These are phyloP conservation scores for Odocoileus hemionus DNA, from an alignment of 2,113 vertebrate species.

Conservation along the genomic window DNA sequence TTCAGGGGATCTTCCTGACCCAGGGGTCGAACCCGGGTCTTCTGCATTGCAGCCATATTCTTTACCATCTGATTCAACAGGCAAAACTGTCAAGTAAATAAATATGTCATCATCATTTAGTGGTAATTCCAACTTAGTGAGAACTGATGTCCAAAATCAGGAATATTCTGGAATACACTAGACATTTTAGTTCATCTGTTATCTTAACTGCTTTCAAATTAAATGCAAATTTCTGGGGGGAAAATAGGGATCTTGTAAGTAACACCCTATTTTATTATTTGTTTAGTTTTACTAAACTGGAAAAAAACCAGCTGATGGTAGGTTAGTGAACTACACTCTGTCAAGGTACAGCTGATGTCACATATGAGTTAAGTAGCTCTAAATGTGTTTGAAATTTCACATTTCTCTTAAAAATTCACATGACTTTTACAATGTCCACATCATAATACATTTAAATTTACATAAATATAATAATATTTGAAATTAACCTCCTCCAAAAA, in stretches of 20 bases:
- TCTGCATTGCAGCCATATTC: background rate
- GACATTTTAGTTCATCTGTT: background rate
- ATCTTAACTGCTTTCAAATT: conserved; percentile 14
- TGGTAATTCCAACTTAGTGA: background rate
- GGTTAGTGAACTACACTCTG: background rate
- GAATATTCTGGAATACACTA: background rate
- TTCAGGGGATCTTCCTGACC: background rate
- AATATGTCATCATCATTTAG: background rate
- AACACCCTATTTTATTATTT: background rate
- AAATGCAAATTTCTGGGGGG: background rate
- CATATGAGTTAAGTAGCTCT: background rate
- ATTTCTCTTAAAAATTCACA: background rate
- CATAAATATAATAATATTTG: background rate
- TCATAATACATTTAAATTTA: background rate
- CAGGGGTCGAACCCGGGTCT: background rate
- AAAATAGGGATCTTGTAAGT: background rate
- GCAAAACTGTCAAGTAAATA: background rate
- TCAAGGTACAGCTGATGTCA: background rate
- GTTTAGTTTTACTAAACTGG: background rate
- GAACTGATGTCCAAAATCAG: background rate
- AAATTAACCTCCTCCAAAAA: background rate
- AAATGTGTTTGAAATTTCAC: background rate
- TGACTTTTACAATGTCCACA: background rate
- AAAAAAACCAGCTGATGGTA: background rate
- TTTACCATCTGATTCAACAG: background rate